phyloP scores from a whole-genome alignment of 2,113 vertebrate species.

The Psittacara wagleri region DNA sequence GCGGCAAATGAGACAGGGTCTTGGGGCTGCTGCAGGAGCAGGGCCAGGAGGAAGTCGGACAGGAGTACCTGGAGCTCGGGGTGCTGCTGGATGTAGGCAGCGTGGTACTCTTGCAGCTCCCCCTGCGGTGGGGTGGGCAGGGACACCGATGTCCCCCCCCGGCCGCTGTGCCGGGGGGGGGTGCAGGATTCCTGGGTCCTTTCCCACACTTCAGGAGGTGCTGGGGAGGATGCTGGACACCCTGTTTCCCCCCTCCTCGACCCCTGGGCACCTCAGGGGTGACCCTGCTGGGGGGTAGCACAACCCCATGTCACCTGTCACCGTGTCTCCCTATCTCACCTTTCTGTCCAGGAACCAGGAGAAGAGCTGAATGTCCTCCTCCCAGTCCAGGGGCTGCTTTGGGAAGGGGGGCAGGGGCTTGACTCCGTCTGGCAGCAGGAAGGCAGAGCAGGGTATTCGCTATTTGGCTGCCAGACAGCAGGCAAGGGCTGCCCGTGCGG shows the following conservation, averaged over 20 bases:
- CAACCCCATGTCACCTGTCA: background rate
- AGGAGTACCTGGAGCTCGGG: constrained; percentile 83
- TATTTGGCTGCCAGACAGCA: accelerated
- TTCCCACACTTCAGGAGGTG: background rate
- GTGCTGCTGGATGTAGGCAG: constrained; percentile 80
- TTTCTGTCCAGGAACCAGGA: constrained; percentile 88
- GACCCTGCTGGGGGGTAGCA: background rate
- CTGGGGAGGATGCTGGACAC: background rate
- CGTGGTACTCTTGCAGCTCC: constrained; percentile 79
- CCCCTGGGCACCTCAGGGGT: background rate
- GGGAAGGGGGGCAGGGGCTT: constrained; percentile 63
- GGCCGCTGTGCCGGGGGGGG: background rate
- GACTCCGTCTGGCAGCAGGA: constrained; percentile 56
- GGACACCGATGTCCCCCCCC: accelerated
- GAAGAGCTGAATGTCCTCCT: constrained; percentile 84
- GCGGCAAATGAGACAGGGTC: constrained; percentile 83
- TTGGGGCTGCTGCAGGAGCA: constrained; percentile 85
- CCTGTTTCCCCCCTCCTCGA: background rate
- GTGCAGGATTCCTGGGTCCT: background rate
- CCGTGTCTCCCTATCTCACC: constrained; percentile 60
- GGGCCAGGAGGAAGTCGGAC: constrained; percentile 87
- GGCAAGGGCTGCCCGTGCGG: background rate
- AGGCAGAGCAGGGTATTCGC: background rate
- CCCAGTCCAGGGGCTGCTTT: constrained; percentile 82
- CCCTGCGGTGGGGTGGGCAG: constrained; percentile 68